Evolutionary conservation across 2,888 invertebrate species (phyloP).

Genomic region (Patella caerulea): DNA sequence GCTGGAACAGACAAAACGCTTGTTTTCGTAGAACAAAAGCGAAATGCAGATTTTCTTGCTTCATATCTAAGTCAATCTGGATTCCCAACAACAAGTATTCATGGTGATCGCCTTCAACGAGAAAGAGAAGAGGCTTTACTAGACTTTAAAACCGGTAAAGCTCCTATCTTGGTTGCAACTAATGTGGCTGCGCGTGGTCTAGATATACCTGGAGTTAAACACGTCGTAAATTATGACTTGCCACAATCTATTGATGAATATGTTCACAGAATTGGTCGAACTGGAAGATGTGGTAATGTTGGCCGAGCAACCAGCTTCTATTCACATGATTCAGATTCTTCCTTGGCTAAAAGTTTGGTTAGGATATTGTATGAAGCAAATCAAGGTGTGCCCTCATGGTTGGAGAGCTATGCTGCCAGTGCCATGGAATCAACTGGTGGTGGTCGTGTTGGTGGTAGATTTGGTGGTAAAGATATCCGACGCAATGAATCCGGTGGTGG

Average conservation of each 20-base stretch:
- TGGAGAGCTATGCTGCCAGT: constrained; percentile 72
- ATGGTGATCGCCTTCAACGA: constrained; percentile 81
- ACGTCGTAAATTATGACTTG: constrained; percentile 99
- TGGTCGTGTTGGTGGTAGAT: constrained; percentile 67
- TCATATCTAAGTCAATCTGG: constrained; percentile 84
- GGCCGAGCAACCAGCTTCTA: constrained; percentile 74
- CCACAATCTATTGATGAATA: constrained; percentile 99
- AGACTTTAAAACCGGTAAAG: constrained; percentile 85
- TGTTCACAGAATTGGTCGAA: constrained; percentile 97
- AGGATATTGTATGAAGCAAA: constrained; percentile 83
- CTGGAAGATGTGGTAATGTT: constrained; percentile 98
- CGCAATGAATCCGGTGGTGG: constrained; percentile 26
- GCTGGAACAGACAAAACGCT: constrained; percentile 73
- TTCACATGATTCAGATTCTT: constrained; percentile 73
- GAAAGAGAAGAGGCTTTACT: constrained; percentile 82
- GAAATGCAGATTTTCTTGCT: constrained; percentile 89
- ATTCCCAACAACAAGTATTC: constrained; percentile 81
- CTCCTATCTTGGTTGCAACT: constrained; percentile 91
- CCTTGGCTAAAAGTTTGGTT: constrained; percentile 77
- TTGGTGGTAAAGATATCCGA: constrained; percentile 65
- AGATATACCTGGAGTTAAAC: constrained; percentile 91
- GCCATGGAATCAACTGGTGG: constrained; percentile 64
- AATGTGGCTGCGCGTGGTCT: constrained; percentile 94
- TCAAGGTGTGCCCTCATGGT: constrained; percentile 85
- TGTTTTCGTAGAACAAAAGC: constrained; percentile 92